Conservation (phyloP, 1,140 invertebrate genomes). For the Tyrophagus putrescentiae region DNA sequence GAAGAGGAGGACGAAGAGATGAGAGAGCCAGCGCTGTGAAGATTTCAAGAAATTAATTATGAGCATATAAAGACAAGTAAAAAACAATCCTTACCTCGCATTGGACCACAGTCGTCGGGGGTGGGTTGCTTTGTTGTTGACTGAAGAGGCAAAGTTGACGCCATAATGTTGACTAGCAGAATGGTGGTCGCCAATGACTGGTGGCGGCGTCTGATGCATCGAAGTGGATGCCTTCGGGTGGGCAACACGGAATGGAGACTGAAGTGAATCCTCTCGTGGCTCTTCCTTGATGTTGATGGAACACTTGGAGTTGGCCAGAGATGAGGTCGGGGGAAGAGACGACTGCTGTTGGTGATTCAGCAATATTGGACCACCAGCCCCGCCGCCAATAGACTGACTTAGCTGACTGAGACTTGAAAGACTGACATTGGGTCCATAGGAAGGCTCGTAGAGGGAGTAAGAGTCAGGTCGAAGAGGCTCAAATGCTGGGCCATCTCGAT, state of each 20-base stretch:
- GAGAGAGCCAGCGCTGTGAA: background rate
- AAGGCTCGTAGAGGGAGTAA: background rate
- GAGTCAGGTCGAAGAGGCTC: background rate
- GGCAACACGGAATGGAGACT: background rate
- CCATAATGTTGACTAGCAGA: background rate
- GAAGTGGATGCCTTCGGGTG: background rate
- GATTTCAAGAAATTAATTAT: background rate
- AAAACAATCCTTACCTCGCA: background rate
- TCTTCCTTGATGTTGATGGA: conserved; percentile 10
- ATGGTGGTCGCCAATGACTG: conserved; percentile 7
- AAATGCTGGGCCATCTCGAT: background rate
- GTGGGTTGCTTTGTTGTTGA: background rate
- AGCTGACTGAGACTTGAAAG: conserved; percentile 21
- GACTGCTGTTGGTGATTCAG: background rate
- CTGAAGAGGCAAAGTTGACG: background rate
- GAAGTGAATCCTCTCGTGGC: background rate
- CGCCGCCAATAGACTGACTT: conserved; percentile 20
- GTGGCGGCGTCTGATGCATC: background rate
- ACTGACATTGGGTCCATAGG: conserved; percentile 6
- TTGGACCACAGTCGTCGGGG: conserved; percentile 5
- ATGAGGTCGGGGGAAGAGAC: background rate
- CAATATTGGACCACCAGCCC: background rate
- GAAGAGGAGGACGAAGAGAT: background rate
- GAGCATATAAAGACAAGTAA: background rate
- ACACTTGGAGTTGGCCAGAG: conserved; percentile 7